Base-by-base conservation (phyloP, 2,113 vertebrate genomes). In the Pagrus major region DNA sequence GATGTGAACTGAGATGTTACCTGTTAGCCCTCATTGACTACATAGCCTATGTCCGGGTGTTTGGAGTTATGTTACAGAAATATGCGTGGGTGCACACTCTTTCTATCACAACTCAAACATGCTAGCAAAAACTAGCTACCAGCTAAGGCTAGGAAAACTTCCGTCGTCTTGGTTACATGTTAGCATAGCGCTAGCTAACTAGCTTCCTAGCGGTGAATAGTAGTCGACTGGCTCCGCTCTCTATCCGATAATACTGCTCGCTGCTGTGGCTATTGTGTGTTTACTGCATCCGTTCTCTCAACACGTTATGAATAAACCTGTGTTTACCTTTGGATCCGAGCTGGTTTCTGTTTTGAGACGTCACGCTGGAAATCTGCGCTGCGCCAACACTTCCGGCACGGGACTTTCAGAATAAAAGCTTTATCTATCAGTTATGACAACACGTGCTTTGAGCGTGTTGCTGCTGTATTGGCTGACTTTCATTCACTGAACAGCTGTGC, bases 391-490 rank as follows among this genome's bases (percentile, higher is more conserved):
- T 77, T 86, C 80, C 76, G 71, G 2, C 12, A 0, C 2, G 2
- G 4, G 14, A 0, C 23, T 12, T 85, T 80, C 83, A 80, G 18
- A 80, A 73, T 83, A 88, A 88, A 79, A 76, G 78, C 37, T 39
- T 10, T 10, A 10, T 39, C 37, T 39, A 39, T 39, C 37, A 9
- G 37, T 39, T 39, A 9, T 39, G n/a, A n/a, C n/a, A n/a, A n/a
- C n/a, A 35, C 33, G 35, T 7, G 35, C 35, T 35, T 35, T 35
- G 35, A 35, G 35, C 35, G n/a, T n/a, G n/a, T n/a, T 42, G 42
- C 42, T 46, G 42, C 42, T 18, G 16, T n/a, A n/a, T n/a, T n/a
- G n/a, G n/a, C n/a, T n/a, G n/a, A n/a, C n/a, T n/a, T n/a, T n/a
- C n/a, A n/a, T n/a, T n/a, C n/a, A n/a, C n/a, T n/a, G n/a, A n/a